phyloP scores from a whole-genome alignment of 2,113 vertebrate genomes.

The Pelobates fuscus region DNA sequence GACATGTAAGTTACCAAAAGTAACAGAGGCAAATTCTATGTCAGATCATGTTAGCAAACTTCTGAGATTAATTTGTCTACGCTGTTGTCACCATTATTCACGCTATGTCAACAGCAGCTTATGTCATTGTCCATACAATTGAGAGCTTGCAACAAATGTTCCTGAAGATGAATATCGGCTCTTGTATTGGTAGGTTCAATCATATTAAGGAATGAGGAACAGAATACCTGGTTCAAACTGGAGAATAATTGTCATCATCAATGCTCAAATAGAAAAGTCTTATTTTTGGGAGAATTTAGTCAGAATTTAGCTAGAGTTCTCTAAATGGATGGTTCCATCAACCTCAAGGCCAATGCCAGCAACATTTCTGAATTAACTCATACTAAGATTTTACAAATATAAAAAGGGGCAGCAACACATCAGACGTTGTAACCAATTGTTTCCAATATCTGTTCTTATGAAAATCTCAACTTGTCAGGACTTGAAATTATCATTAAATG shows the following conservation, averaged over 20 bases:
- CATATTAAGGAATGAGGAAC: conserved; percentile 13
- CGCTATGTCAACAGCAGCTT: conserved; percentile 26
- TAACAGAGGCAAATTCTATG: neutral
- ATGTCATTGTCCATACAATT: conserved; percentile 24
- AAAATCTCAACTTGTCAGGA: too few species aligned
- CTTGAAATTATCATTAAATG: too few species aligned
- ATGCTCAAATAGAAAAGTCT: too few species aligned
- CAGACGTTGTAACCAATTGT: too few species aligned
- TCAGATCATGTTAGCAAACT: conserved; percentile 3
- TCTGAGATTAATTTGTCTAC: conserved; percentile 2
- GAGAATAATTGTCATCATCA: conserved; percentile 14
- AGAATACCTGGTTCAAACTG: conserved; percentile 24
- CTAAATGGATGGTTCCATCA: too few species aligned
- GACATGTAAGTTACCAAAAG: neutral
- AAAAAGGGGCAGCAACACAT: too few species aligned
- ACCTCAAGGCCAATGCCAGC: too few species aligned
- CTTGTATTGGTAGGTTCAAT: conserved; percentile 19
- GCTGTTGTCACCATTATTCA: conserved; percentile 30
- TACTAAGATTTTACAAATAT: too few species aligned
- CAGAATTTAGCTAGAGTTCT: too few species aligned
- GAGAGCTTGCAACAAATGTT: conserved; percentile 36
- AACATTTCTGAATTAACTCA: too few species aligned
- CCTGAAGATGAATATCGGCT: conserved; percentile 26
- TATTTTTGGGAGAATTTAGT: too few species aligned
- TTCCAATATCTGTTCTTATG: too few species aligned